Conservation (phyloP, 2,888 invertebrate genomes). For the Galeopsomyia nigrocyanea region DNA sequence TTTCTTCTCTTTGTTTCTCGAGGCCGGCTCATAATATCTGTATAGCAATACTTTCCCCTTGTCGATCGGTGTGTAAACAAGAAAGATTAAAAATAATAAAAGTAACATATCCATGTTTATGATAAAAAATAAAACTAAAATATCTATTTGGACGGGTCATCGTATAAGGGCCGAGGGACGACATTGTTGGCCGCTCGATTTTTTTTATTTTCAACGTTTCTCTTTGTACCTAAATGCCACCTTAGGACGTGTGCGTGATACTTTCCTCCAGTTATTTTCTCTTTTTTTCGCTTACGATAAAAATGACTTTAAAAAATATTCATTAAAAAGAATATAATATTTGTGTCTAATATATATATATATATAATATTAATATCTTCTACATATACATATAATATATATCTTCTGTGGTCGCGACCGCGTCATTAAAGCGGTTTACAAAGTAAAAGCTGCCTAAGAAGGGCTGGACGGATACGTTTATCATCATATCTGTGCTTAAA, state of each 20-base stretch:
- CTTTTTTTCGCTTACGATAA: not conserved
- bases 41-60: not conserved
- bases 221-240: conserved; percentile 40
- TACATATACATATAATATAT: conserved; percentile 51
- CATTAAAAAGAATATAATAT: conserved; percentile 60
- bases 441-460: conserved; percentile 59
- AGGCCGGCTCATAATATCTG: conserved; percentile 45
- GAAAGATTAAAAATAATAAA: conserved; percentile 38
- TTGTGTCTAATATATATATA: conserved; percentile 51
- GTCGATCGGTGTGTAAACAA: conserved; percentile 15
- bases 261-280: not conserved
- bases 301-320: conserved; percentile 26
- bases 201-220: conserved; percentile 10
- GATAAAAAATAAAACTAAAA: conserved; percentile 29
- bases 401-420: conserved; percentile 51
- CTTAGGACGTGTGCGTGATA: conserved; percentile 22
- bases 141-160: conserved; percentile 49
- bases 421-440: conserved; percentile 49
- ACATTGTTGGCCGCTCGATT: conserved; percentile 25
- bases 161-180: conserved; percentile 46
- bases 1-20: conserved; percentile 20
- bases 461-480: conserved; percentile 65
- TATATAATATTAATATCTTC: conserved; percentile 59
- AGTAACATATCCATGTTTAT: conserved; percentile 28
- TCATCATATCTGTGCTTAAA: conserved; percentile 22